Conservation (phyloP, 2,888 invertebrate genomes). For the Aplocera efformata region DNA sequence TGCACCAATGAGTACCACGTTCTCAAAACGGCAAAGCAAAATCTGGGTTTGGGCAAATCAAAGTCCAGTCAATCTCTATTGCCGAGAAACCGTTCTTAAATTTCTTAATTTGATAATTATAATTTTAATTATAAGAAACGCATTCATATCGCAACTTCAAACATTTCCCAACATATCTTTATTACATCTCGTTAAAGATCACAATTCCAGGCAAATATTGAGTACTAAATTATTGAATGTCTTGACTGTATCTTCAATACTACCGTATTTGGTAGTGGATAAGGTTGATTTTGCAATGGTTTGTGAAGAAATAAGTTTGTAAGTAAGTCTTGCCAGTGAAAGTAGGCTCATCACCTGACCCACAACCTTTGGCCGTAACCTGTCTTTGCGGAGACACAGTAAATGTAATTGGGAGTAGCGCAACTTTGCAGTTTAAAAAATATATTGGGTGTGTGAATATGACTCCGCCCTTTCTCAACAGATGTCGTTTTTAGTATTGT, state of each 20-base stretch:
- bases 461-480: no score
- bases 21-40: no score
- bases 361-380: constrained; percentile 67
- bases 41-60: no score
- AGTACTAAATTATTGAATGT: constrained; percentile 30
- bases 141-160: constrained; percentile 12
- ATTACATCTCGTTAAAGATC: constrained; percentile 31
- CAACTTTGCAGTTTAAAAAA: constrained; percentile 11
- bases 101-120: no score
- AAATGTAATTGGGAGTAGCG: constrained; percentile 6
- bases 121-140: no score
- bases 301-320: constrained; percentile 20
- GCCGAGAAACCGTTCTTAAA: no score
- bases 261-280: constrained; percentile 2
- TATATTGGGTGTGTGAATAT: no score
- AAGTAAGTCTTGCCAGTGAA: constrained; percentile 54
- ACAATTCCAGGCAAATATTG: constrained; percentile 31
- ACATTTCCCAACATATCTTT: constrained; percentile 27
- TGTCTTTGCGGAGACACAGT: constrained; percentile 41
- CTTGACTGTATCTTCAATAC: neutral
- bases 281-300: constrained; percentile 15
- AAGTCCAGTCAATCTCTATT: no score
- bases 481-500: no score
- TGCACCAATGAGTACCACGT: no score
- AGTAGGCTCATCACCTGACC: constrained; percentile 68